Percentiles rank a stretch among this genome's conserved stretches.
These are phyloP conservation scores for Amiota communis DNA, from an alignment of 2,888 invertebrate species.

Conservation along the genomic window DNA sequence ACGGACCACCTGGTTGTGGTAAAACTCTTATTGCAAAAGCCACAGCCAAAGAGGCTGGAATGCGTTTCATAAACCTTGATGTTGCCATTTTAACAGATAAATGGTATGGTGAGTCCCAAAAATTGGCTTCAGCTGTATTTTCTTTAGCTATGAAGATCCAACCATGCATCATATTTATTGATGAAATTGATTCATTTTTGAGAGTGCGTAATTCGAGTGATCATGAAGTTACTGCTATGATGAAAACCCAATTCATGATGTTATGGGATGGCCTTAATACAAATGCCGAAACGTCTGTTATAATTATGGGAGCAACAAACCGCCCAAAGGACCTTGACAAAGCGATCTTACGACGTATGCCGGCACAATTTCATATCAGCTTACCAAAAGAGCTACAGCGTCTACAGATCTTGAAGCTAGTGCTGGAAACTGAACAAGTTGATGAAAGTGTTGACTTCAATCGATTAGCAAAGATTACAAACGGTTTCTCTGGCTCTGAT, in stretches of 20 bases:
- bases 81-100: constrained; percentile 95
- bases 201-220: constrained; percentile 91
- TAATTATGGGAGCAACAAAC: constrained; percentile 98
- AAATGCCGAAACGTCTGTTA: constrained; percentile 86
- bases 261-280: constrained; percentile 98
- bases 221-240: constrained; percentile 99
- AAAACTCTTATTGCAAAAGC: constrained; percentile 98
- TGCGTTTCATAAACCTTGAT: constrained; percentile 95
- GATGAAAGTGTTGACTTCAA: constrained; percentile 81
- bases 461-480: constrained; percentile 82
- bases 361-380: constrained; percentile 91
- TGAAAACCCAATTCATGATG: constrained; percentile 99
- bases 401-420: constrained; percentile 82
- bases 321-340: constrained; percentile 95
- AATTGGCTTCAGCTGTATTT: constrained; percentile 96
- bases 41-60: constrained; percentile 94
- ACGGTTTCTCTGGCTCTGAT: constrained; percentile 95
- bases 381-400: constrained; percentile 84
- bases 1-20: constrained; percentile 97
- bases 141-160: constrained; percentile 92
- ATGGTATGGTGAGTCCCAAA: constrained; percentile 99
- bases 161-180: constrained; percentile 93
- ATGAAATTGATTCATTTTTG: constrained; percentile 99
- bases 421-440: constrained; percentile 83
- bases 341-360: constrained; percentile 96